Evolutionary conservation across 1,140 invertebrate genomes (phyloP), one percentile per base, ranked within the genome.

Genomic region (Neodiprion pinetum): DNA sequence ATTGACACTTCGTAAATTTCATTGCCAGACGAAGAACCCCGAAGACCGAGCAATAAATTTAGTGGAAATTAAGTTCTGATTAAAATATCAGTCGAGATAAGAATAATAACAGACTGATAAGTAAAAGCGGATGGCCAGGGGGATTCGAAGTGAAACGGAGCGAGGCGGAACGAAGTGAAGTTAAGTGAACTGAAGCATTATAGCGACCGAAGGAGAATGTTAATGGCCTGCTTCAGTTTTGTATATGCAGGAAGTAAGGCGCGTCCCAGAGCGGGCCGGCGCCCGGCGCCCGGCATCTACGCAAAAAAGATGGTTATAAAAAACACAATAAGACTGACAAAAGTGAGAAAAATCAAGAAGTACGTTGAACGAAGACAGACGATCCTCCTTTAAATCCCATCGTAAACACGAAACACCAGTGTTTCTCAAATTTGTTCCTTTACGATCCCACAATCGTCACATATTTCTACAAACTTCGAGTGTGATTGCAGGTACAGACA

Each of bases 161-260:
- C 53, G 53, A 61, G 53, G n/a, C 53, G 53, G 53, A 17, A 12
- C 53, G 53, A 61, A 61, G 53, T 61, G n/a, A 61, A 61, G 53
- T 61, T 61, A 40, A 40, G 28, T 40, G 28, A 40, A 40, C 28
- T 40, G 5, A 40, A 4, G 28, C 28, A 40, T 40, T 40, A 40
- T 40, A 40, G 1, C 28, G 28, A 17, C 53, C 53, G 53, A 69
- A 69, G 67, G 21, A 80, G 76, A 82, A 83, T 83, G 77, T 83
- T 81, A 83, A 83, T 82, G 80, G 74, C 71, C n/a, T 61, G 72
- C 77, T 82, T 77, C 76, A 77, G 74, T 81, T 80, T 82, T 78
- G 74, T 61, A 61, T 80, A 80, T 82, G 79, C 80, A 83, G 81
- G 82, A 83, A 83, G 80, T 81, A 80, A 72, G 79, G 75, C 77